These are phyloP conservation scores for Bombus consobrinus DNA, from an alignment of 1,140 invertebrate species.

Conservation along the genomic window DNA sequence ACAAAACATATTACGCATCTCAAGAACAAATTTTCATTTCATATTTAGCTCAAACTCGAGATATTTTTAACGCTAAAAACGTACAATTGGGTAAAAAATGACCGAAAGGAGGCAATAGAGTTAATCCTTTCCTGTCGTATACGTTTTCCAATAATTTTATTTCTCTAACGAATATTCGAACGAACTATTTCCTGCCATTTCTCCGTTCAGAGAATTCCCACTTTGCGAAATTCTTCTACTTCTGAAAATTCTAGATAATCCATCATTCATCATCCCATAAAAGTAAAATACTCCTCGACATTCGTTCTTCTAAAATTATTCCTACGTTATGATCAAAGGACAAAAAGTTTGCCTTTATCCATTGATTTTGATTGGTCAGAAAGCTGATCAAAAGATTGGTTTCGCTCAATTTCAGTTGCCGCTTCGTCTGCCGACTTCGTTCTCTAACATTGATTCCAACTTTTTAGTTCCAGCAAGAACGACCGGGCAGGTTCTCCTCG, in stretches of 20 bases:
- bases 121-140: no score
- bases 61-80: no score
- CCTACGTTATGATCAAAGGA: neutral
- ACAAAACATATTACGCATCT: no score
- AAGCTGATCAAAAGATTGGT: neutral
- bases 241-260: neutral
- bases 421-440: neutral
- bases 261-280: neutral
- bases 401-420: no score
- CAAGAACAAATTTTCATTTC: no score
- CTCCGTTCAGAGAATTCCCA: neutral
- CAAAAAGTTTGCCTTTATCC: no score
- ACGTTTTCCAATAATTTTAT: neutral
- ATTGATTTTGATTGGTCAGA: no score
- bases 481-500: conserved; percentile 72
- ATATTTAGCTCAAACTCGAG: no score
- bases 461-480: conserved; percentile 72
- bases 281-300: neutral
- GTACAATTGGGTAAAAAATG: no score
- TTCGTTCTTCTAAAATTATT: neutral
- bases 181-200: neutral
- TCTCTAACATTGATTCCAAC: neutral
- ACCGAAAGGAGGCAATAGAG: no score
- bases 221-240: neutral
- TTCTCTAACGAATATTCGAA: neutral